A percentile compares a stretch with the other conserved stretches of the same genome.
phyloP scores from a whole-genome alignment of 1,140 invertebrate genomes.

The Mactra quadrangularis region DNA sequence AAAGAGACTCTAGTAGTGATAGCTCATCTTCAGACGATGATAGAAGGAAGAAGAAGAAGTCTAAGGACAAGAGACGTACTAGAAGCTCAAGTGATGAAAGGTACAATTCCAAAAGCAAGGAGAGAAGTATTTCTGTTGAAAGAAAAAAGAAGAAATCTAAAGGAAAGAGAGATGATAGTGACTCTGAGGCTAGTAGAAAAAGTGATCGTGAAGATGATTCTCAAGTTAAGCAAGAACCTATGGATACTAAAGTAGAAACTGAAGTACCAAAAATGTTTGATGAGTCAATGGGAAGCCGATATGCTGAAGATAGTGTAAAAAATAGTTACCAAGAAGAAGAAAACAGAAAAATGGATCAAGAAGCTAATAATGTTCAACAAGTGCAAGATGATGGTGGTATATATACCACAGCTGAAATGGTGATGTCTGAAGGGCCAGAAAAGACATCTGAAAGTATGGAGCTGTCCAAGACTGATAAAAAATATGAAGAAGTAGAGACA shows the following conservation, averaged over 20 bases:
- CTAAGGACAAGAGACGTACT: background rate
- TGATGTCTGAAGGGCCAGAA: background rate
- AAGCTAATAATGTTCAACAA: background rate
- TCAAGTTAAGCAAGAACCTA: conserved; percentile 12
- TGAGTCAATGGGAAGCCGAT: background rate
- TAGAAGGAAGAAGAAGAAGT: conserved; percentile 21
- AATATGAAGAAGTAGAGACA: background rate
- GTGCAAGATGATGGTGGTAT: conserved; percentile 4
- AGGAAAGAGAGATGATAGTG: background rate
- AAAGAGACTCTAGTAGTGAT: conserved; percentile 18
- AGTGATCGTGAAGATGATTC: background rate
- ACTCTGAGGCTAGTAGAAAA: background rate
- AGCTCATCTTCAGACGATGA: conserved; percentile 22
- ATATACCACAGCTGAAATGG: background rate
- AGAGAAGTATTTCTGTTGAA: conserved; percentile 18
- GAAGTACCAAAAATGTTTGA: background rate
- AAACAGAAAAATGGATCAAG: background rate
- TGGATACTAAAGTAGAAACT: background rate
- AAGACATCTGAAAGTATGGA: background rate
- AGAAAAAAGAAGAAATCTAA: background rate
- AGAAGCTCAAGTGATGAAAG: conserved; percentile 25
- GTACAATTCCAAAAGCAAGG: background rate
- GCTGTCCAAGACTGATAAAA: background rate
- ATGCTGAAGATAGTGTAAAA: background rate
- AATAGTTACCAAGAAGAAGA: background rate